These are phyloP conservation scores for Pristionchus japonicus DNA, from an alignment of 2,888 invertebrate genomes.

Conservation along the genomic window DNA sequence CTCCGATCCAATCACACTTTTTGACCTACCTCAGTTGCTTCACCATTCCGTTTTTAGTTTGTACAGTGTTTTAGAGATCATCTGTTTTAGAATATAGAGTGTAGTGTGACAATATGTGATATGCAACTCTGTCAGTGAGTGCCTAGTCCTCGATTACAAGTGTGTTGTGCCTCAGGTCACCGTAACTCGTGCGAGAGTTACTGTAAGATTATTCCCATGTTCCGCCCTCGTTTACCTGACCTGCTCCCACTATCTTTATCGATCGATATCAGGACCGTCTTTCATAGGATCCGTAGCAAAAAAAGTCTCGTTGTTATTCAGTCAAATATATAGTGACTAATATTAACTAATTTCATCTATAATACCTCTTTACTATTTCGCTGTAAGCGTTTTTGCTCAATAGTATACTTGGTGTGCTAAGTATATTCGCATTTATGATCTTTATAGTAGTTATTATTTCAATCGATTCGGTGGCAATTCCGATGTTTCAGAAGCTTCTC, in stretches of 20 bases:
- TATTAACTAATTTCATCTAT: neutral
- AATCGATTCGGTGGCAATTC: neutral
- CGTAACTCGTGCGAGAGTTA: neutral
- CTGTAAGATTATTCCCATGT: neutral
- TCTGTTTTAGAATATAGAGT: neutral
- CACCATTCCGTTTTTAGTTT: neutral
- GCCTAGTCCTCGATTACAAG: constrained; percentile 8
- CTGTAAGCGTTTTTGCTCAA: constrained; percentile 9
- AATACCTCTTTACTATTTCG: neutral
- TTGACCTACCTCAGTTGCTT: neutral
- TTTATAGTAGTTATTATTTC: neutral
- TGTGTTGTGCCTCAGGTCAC: constrained; percentile 5
- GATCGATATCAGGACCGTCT: neutral
- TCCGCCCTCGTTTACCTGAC: neutral
- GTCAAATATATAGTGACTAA: neutral
- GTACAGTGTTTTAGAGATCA: constrained; percentile 7
- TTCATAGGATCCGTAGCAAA: constrained; percentile 9
- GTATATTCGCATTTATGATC: neutral
- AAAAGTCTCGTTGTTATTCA: neutral
- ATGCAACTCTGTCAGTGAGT: neutral
- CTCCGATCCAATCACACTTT: neutral
- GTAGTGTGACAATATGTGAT: constrained; percentile 17
- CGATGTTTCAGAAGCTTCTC: neutral
- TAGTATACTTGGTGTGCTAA: neutral
- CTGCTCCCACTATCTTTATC: neutral